Evolutionary conservation across 2,888 invertebrate species (phyloP).

Genomic region (Gastracanthus pulcherrimus): DNA sequence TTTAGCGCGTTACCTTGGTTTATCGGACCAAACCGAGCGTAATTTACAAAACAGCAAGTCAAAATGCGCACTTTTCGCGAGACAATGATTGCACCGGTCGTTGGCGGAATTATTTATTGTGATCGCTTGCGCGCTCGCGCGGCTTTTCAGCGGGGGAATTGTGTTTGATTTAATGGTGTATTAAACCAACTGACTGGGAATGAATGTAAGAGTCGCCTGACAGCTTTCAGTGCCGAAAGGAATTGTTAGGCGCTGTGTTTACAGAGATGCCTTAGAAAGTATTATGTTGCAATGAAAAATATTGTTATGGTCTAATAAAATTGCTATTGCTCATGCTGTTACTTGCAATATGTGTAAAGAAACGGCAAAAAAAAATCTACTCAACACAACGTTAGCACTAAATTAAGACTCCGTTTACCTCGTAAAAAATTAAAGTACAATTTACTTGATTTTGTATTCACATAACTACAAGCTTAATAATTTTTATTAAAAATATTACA

Average conservation of each 20-base stretch:
- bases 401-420: conserved; percentile 17
- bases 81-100: conserved; percentile 13
- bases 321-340: neutral
- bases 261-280: conserved; percentile 45
- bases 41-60: conserved; percentile 20
- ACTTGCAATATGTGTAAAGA: neutral
- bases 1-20: neutral
- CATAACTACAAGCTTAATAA: too few species aligned
- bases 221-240: conserved; percentile 47
- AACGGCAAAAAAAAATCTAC: conserved; percentile 33
- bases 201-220: conserved; percentile 20
- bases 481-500: too few species aligned
- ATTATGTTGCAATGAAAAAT: conserved; percentile 48
- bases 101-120: conserved; percentile 10
- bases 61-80: conserved; percentile 12
- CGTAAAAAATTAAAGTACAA: neutral
- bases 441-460: too few species aligned
- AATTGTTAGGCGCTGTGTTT: conserved; percentile 29
- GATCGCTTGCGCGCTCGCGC: conserved; percentile 14
- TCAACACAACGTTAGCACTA: neutral
- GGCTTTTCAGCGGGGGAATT: conserved; percentile 16
- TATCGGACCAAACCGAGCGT: neutral
- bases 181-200: conserved; percentile 26
- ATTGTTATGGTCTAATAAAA: conserved; percentile 51
- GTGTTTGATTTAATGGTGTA: conserved; percentile 50